Percentiles rank a stretch among this genome's conserved stretches.
Conservation (phyloP, 2,888 invertebrate species). For the Rotaria sp. region DNA sequence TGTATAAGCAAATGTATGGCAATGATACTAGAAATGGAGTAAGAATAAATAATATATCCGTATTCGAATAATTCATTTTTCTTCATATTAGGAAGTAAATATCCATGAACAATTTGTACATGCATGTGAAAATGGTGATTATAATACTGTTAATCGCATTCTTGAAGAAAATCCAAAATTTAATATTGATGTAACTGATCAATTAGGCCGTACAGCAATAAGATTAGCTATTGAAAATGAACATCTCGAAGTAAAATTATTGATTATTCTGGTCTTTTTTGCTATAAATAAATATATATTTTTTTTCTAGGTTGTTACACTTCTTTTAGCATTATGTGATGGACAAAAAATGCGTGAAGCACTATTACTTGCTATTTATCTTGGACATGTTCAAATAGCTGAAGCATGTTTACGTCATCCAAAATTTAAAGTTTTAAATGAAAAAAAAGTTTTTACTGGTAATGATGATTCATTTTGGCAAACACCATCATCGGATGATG, state of each 20-base stretch:
- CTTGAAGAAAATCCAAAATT: constrained; percentile 34
- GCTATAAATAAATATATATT: constrained; percentile 42
- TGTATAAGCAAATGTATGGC: neutral
- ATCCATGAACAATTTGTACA: constrained; percentile 40
- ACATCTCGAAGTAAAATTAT: constrained; percentile 37
- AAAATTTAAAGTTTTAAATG: constrained; percentile 49
- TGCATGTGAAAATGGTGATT: constrained; percentile 41
- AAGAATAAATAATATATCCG: neutral
- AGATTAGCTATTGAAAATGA: constrained; percentile 40
- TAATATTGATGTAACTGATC: constrained; percentile 40
- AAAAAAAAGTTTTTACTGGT: constrained; percentile 49
- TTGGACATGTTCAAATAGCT: constrained; percentile 53
- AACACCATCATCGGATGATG: constrained; percentile 47
- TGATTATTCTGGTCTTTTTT: neutral
- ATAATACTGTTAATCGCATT: constrained; percentile 38
- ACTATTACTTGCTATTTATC: constrained; percentile 50
- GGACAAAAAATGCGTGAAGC: constrained; percentile 51
- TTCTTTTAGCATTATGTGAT: constrained; percentile 47
- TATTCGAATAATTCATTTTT: neutral
- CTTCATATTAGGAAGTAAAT: neutral
- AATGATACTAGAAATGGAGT: constrained; percentile 13
- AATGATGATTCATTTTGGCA: constrained; percentile 55
- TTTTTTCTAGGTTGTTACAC: constrained; percentile 44
- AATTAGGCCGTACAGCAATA: constrained; percentile 36
- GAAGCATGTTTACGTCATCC: constrained; percentile 52